These are phyloP conservation scores for Geopemphigus sp. DNA, from an alignment of 1,140 invertebrate species.

Conservation along the genomic window DNA sequence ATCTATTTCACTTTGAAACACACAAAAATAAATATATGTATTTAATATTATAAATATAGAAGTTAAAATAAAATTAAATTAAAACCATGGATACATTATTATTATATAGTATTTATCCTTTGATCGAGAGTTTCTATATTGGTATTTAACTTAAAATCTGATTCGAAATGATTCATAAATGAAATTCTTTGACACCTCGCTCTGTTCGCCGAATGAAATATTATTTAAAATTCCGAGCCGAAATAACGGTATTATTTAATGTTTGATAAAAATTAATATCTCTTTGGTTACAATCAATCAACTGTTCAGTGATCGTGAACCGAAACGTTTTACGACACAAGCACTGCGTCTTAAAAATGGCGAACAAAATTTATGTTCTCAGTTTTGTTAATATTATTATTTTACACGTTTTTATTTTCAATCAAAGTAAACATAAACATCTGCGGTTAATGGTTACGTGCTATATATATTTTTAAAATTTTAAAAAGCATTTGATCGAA, in stretches of 20 bases:
- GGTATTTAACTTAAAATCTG: no score
- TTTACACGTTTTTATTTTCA: background rate
- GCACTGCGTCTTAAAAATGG: background rate
- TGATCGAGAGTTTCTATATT: no score
- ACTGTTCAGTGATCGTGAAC: background rate
- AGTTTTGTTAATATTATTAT: slow-evolving; percentile 14
- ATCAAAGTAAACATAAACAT: slow-evolving; percentile 1
- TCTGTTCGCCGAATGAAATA: no score
- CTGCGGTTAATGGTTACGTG: background rate
- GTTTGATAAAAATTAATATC: background rate
- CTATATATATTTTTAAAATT: no score
- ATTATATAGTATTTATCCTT: no score
- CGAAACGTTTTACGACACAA: background rate
- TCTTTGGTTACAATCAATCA: slow-evolving; percentile 8
- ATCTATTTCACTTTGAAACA: background rate
- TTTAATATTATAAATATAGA: background rate
- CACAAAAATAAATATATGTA: background rate
- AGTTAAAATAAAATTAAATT: background rate
- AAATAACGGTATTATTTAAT: background rate
- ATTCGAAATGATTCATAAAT: no score
- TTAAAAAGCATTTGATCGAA: background rate
- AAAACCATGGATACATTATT: no score
- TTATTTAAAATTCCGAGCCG: no score
- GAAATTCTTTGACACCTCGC: no score
- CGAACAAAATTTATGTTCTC: background rate